A percentile compares a stretch with the other conserved stretches of the same genome.
Conservation (phyloP, 35 echinoderm and acorn worm genomes). For the Ophioderma brevispina region DNA sequence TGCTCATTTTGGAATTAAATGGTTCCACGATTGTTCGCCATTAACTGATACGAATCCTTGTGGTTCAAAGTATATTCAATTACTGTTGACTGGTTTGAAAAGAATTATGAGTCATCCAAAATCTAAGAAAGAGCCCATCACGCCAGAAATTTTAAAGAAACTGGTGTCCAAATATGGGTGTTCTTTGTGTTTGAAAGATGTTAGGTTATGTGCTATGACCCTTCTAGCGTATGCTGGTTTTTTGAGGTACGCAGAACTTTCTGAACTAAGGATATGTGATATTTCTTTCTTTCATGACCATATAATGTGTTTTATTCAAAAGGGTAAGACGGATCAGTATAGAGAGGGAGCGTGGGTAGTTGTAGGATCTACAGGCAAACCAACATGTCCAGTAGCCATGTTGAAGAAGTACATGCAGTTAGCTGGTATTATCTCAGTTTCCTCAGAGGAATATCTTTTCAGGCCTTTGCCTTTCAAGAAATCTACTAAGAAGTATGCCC, state of each 20-base stretch:
- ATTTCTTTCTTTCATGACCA: not conserved
- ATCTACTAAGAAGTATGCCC: not conserved
- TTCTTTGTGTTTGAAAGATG: not conserved
- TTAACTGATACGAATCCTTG: not conserved
- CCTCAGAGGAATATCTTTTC: not conserved
- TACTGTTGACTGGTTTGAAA: not conserved
- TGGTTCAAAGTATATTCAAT: not conserved
- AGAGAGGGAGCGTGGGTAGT: slow-evolving; percentile 37
- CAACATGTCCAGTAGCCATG: slow-evolving; percentile 6
- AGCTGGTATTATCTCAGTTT: not conserved
- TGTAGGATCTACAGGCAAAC: not conserved
- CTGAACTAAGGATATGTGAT: not conserved
- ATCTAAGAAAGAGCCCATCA: not conserved
- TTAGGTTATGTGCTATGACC: not conserved
- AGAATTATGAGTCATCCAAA: not conserved
- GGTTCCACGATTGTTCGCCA: not conserved
- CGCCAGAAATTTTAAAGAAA: not conserved
- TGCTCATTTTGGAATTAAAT: not conserved
- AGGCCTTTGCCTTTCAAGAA: not conserved
- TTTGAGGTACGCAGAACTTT: not conserved
- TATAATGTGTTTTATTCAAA: slow-evolving; percentile 13
- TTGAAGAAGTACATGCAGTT: not conserved
- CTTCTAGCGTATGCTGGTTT: not conserved
- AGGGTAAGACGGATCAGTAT: slow-evolving; percentile 39
- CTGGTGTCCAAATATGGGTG: not conserved